A percentile compares a stretch with the other conserved stretches of the same genome.
Evolutionary conservation across 2,888 invertebrate species (phyloP).

Genomic region (Smittia sp.): DNA sequence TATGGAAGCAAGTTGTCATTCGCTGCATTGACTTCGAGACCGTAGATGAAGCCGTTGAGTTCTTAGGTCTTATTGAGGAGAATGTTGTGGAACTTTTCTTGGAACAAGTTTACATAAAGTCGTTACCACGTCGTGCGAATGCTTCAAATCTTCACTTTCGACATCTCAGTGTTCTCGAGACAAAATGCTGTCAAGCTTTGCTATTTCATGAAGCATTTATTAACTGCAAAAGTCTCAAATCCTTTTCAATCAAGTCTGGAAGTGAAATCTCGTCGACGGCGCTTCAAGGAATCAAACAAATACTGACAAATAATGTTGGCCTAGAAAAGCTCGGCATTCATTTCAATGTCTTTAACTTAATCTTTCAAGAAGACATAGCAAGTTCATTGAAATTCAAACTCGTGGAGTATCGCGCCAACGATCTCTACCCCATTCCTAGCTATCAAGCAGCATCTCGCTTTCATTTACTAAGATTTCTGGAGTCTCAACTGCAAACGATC

Average conservation of each 20-base stretch:
- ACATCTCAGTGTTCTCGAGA: background rate
- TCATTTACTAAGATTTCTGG: conserved; percentile 9
- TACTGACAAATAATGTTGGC: background rate
- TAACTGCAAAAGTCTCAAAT: background rate
- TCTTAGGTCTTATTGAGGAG: background rate
- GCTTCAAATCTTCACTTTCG: background rate
- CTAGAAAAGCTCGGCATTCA: background rate
- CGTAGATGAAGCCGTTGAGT: background rate
- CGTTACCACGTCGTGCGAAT: background rate
- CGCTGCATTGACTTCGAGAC: background rate
- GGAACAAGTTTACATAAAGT: background rate
- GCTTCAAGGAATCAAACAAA: background rate
- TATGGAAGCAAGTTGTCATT: background rate
- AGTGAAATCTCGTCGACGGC: background rate
- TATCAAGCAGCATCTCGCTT: background rate
- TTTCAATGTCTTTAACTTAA: background rate
- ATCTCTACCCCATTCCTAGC: background rate
- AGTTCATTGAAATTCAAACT: background rate
- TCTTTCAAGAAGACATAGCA: conserved; percentile 12
- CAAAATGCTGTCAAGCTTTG: background rate
- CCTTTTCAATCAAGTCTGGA: background rate
- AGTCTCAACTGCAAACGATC: background rate
- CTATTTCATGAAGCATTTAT: background rate
- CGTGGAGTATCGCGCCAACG: background rate
- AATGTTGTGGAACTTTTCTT: background rate